Conservation (phyloP, 2,797 vertebrate genomes). For the Eremophila alpestris region DNA sequence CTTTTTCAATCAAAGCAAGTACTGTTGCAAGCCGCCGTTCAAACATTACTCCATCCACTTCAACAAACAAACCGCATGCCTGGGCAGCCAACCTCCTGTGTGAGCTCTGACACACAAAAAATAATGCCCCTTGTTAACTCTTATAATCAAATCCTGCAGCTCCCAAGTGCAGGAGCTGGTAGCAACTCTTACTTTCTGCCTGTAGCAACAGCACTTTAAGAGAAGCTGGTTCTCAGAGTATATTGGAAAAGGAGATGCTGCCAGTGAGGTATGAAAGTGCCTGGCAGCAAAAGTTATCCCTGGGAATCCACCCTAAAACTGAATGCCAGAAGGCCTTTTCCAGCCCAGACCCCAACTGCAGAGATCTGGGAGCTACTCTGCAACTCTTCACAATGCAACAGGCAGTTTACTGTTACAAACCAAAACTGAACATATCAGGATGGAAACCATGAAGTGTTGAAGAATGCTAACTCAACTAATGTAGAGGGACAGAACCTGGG, state of each 20-base stretch:
- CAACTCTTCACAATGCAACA: not conserved
- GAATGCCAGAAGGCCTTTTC: not conserved
- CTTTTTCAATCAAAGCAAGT: conserved; percentile 85
- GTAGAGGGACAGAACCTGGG: not conserved
- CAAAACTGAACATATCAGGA: not conserved
- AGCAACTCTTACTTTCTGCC: not conserved
- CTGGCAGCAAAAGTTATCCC: not conserved
- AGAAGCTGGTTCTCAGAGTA: not conserved
- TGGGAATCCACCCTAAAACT: not conserved
- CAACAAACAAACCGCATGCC: conserved; percentile 90
- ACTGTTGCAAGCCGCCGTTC: conserved; percentile 79
- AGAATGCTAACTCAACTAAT: not conserved
- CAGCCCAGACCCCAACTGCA: not conserved
- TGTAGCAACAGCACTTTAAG: not conserved
- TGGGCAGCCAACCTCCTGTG: conserved; percentile 88
- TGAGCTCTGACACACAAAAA: conserved; percentile 65
- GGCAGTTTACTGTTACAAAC: not conserved
- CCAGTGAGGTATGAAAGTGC: not conserved
- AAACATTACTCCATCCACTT: conserved; percentile 87
- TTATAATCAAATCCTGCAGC: not conserved
- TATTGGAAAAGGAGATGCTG: not conserved
- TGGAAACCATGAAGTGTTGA: not conserved
- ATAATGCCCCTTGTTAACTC: not conserved
- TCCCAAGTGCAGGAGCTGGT: not conserved
- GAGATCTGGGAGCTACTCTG: not conserved